Base-by-base conservation (phyloP, 2,113 vertebrate species). In the Thunnus maccoyii region DNA sequence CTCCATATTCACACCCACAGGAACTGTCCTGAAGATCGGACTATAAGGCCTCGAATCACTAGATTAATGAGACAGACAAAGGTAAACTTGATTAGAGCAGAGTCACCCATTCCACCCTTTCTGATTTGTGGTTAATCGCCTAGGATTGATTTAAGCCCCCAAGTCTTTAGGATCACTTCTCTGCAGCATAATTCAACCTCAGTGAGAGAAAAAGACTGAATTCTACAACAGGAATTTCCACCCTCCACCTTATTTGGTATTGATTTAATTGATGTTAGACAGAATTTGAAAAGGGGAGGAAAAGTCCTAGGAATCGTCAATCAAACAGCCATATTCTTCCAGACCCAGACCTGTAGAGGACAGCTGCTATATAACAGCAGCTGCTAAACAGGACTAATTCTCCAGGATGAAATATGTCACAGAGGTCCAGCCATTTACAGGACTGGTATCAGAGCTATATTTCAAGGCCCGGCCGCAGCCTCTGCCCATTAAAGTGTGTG, bases 361-460 rank as follows among this genome's bases (percentile, higher is more conserved):
- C 90, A 81, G 82, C 66, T 73, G 86, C 84, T 84, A 82, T 92
- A 91, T 91, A 92, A 85, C 89, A 72, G 54, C 80, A 67, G 80
- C 86, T 82, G 82, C 91, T 92, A 86, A 95, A 93, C 87, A 91
- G 87, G 80, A 86, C 91, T 92, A 91, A 94, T 93, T 94, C 90
- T 89, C 88, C 80, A 14, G 65, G 81, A 91, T 93, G 85, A 95
- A 93, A 94, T 93, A 95, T 73, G 72, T 58, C 32, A 44, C 70
- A 73, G 79, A 80, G 89, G 83, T 22, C 65, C 84, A 61, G 85
- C 81, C 89, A 89, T 94, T 95, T 93, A 92, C 91, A 87, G 89
- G 92, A 87, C 76, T 73, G 65, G 67, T 91, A 89, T 92, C 90
- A 89, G 79, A 83, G 94, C 91, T 64, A 85, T 94, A 94, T 94